These are phyloP conservation scores for Phyllostomus discolor DNA, from an alignment of 2,113 vertebrate genomes.

Conservation along the genomic window DNA sequence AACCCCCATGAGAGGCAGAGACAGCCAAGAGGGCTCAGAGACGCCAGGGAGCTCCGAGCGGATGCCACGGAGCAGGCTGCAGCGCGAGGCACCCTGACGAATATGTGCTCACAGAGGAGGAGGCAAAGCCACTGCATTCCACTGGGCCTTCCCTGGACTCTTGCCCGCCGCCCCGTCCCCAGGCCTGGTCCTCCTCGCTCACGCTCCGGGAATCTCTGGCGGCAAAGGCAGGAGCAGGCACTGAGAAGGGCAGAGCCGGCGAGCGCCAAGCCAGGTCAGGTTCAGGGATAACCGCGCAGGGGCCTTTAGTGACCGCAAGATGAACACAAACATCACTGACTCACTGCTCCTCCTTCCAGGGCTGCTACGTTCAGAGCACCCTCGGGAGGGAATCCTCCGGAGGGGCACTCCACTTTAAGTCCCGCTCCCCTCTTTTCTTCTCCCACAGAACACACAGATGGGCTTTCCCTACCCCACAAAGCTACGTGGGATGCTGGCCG, in stretches of 20 bases:
- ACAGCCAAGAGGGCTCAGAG: neutral
- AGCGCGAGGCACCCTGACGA: conserved; percentile 66
- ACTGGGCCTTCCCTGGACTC: conserved; percentile 60
- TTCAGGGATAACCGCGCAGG: conserved; percentile 58
- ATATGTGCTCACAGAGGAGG: conserved; percentile 67
- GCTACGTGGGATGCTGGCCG: neutral
- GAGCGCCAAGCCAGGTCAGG: conserved; percentile 63
- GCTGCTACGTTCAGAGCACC: conserved; percentile 46
- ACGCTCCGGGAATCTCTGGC: conserved; percentile 57
- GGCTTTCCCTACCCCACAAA: neutral
- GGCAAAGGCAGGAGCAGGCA: neutral
- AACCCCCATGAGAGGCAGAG: neutral
- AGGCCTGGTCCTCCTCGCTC: neutral
- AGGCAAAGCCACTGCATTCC: neutral
- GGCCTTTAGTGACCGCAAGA: conserved; percentile 67
- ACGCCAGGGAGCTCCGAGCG: neutral
- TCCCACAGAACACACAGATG: fast-evolving
- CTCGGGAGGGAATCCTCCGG: neutral
- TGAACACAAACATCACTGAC: conserved; percentile 72
- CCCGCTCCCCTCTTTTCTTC: neutral
- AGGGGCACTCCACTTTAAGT: neutral
- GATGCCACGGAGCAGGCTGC: fast-evolving
- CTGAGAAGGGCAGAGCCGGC: neutral
- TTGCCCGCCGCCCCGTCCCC: conserved; percentile 37
- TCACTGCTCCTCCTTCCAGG: conserved; percentile 56